Conservation (phyloP, 2,113 vertebrate species). For the Ammospiza nelsoni region DNA sequence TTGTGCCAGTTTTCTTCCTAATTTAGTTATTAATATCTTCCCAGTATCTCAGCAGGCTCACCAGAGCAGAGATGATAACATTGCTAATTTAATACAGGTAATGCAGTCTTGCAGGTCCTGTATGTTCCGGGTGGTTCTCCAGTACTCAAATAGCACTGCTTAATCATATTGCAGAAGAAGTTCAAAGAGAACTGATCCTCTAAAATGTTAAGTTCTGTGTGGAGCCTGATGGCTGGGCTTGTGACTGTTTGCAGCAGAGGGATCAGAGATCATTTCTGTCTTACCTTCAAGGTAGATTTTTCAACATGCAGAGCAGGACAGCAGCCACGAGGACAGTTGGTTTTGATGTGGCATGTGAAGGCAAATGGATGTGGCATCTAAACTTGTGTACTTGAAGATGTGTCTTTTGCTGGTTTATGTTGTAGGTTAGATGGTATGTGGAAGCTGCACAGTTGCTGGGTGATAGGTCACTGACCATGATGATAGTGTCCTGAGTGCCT, state of each 20-base stretch:
- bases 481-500: neutral
- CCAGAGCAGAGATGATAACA: neutral
- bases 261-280: neutral
- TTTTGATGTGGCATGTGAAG: neutral
- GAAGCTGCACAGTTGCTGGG: neutral
- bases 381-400: neutral
- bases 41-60: neutral
- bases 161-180: neutral
- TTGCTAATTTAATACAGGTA: neutral
- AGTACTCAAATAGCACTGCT: neutral
- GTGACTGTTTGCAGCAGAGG: neutral
- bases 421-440: neutral
- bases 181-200: neutral
- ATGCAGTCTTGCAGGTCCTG: neutral
- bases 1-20: neutral
- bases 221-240: neutral
- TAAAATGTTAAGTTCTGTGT: fast-evolving
- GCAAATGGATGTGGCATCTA: neutral
- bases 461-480: neutral
- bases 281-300: neutral
- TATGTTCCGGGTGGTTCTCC: neutral
- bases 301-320: neutral
- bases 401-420: neutral
- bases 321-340: neutral
- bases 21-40: neutral